A percentile compares a stretch with the other conserved stretches of the same genome.
Conservation (phyloP, 1,140 invertebrate genomes). For the Panagrolaimus sp. region DNA sequence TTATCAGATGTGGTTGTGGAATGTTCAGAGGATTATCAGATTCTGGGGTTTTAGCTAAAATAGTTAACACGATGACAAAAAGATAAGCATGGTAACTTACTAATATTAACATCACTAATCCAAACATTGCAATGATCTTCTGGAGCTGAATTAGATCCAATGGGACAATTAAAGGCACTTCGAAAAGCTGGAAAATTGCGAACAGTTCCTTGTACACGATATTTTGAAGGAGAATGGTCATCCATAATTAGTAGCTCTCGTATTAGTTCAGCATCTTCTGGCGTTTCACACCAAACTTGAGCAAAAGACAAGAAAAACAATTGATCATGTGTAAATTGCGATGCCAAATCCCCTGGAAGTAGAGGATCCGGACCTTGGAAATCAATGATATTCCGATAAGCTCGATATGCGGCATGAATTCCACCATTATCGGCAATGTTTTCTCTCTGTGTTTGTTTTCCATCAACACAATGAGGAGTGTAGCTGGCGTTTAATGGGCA, state of each 20-base stretch:
- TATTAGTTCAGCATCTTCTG: background rate
- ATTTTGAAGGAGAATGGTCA: too few relatives aligned
- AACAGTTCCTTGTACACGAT: constrained; percentile 29
- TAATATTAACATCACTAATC: constrained; percentile 18
- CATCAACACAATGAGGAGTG: constrained; percentile 28
- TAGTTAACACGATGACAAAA: too few relatives aligned
- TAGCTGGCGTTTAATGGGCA: constrained; percentile 20
- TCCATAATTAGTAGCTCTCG: too few relatives aligned
- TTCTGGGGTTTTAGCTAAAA: too few relatives aligned
- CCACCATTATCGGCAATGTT: too few relatives aligned
- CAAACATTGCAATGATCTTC: constrained; percentile 49
- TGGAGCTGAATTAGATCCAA: constrained; percentile 35
- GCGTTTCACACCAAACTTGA: constrained; percentile 37
- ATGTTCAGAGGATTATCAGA: too few relatives aligned
- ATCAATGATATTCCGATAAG: constrained; percentile 10
- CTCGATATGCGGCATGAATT: too few relatives aligned
- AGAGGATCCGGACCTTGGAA: constrained; percentile 35
- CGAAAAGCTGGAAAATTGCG: constrained; percentile 53
- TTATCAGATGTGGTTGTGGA: too few relatives aligned
- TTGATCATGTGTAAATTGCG: constrained; percentile 46
- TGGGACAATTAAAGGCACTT: constrained; percentile 49
- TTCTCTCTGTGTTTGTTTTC: too few relatives aligned
- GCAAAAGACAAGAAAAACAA: constrained; percentile 45
- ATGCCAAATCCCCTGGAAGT: constrained; percentile 30
- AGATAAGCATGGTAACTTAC: too few relatives aligned